These are phyloP conservation scores for human DNA, from an alignment of 2,113 vertebrate genomes.

Conservation along the genomic window DNA sequence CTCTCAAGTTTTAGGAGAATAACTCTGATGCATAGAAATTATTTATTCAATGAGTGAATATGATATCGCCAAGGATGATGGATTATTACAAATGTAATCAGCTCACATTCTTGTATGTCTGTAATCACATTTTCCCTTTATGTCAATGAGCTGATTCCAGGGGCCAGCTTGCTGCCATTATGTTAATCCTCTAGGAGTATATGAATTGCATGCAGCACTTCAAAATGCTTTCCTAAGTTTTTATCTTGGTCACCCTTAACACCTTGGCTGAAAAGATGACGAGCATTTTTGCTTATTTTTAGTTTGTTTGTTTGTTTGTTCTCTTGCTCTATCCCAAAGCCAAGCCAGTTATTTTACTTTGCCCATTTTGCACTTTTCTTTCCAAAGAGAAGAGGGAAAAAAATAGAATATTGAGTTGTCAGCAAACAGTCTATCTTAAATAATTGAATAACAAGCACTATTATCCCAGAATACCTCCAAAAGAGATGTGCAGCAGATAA, in stretches of 20 bases:
- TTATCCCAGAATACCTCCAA: conserved; percentile 68
- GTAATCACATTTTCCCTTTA: conserved; percentile 61
- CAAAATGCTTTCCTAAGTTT: background rate
- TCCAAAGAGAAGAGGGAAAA: conserved; percentile 35
- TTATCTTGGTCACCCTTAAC: background rate
- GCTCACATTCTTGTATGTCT: background rate
- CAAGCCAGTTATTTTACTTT: conserved; percentile 58
- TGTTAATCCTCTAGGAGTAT: conserved; percentile 19
- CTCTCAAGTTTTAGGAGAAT: background rate
- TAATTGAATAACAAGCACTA: conserved; percentile 74
- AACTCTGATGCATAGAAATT: background rate
- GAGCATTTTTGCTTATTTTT: background rate
- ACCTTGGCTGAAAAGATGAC: background rate
- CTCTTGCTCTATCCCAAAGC: background rate
- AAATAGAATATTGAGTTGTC: conserved; percentile 70
- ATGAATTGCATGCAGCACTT: background rate
- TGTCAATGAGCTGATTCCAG: conserved; percentile 7
- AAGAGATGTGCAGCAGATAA: conserved; percentile 4
- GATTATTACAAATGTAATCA: conserved; percentile 56
- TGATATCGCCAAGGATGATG: background rate
- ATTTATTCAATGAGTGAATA: conserved; percentile 9
- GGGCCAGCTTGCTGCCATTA: background rate
- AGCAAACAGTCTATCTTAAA: conserved; percentile 73
- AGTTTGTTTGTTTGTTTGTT: background rate
- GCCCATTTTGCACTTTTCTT: conserved; percentile 50